Base-by-base conservation (phyloP, 2,113 vertebrate genomes). In the Empidonax traillii region DNA sequence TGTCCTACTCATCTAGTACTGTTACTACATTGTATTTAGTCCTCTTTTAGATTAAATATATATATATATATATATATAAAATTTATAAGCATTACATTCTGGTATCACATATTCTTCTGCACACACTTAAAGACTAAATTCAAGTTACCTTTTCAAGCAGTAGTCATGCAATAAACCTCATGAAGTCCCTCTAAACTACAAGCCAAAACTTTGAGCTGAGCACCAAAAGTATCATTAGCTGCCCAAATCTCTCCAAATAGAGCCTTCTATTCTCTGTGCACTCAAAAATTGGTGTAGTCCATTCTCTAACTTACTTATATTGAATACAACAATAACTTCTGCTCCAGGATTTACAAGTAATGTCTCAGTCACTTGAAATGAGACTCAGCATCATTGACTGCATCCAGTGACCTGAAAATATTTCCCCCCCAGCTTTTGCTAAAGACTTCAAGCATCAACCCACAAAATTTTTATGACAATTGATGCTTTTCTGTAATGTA, bases 371-470 rank as follows among this genome's bases (percentile, higher is more conserved):
- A 87, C 49, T 49, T 55, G 69, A 77, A 89, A 71, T 71, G 24
- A 72, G 31, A 52, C 13, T 67, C 58, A 53, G 24, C 35, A 59
- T 49, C 20, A 75, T 8, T 87, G 61, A 66, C 78, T 81, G 23
- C 46, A 71, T 35, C 55, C 65, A 81, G 12, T 87, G 68, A 84
- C 84, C 68, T 69, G 79, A 91, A 94, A 86, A 94, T 66, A 58
- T 95, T 80, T 91, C 30, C 33, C 59, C 14, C n/a, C 28, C 9
- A 62, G 81, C 39, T 87, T 66, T 84, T 69, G 6, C 31, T 73
- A 44, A 90, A 79, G 63, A 39, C 68, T 75, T 93, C 61, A 87
- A 66, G 49, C 58, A 85, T 75, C 58, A 85, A 20, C 12, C 43
- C 51, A 75, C 22, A 28, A 31, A 20, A 1, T 79, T 68, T 63